Percentiles rank a stretch among this genome's conserved stretches.
These are phyloP conservation scores for Drosophila hydei DNA, from an alignment of 1,140 invertebrate genomes.

Conservation along the genomic window DNA sequence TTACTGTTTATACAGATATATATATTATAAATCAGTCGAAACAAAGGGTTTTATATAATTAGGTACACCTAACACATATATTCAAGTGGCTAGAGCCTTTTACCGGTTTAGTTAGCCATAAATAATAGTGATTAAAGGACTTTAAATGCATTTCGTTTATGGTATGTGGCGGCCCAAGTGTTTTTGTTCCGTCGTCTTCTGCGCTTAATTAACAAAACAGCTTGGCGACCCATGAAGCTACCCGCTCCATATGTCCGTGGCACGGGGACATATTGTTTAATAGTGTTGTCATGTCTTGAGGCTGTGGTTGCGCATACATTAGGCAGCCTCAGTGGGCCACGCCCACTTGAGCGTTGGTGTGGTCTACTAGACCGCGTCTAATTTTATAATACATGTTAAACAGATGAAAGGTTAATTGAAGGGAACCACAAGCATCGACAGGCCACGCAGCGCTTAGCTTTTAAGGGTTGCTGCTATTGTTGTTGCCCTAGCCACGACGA, in stretches of 20 bases:
- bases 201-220: conserved; percentile 44
- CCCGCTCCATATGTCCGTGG: conserved; percentile 13
- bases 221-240: conserved; percentile 12
- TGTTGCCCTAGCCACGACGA: conserved; percentile 21
- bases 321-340: conserved; percentile 37
- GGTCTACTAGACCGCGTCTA: conserved; percentile 74
- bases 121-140: neutral
- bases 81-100: neutral
- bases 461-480: conserved; percentile 56
- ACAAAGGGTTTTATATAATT: too few relatives aligned
- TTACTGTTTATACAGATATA: too few relatives aligned
- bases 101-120: neutral
- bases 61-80: neutral
- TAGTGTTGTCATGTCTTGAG: conserved; percentile 80
- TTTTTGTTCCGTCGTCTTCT: conserved; percentile 5
- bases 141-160: conserved; percentile 14
- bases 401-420: conserved; percentile 82
- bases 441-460: conserved; percentile 61
- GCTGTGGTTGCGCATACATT: conserved; percentile 78
- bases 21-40: too few relatives aligned
- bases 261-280: conserved; percentile 67
- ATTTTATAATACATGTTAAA: conserved; percentile 83
- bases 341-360: conserved; percentile 34
- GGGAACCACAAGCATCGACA: conserved; percentile 79
- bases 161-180: neutral